phyloP scores from a whole-genome alignment of 2,888 invertebrate genomes.

The Platynereis dumerilii region DNA sequence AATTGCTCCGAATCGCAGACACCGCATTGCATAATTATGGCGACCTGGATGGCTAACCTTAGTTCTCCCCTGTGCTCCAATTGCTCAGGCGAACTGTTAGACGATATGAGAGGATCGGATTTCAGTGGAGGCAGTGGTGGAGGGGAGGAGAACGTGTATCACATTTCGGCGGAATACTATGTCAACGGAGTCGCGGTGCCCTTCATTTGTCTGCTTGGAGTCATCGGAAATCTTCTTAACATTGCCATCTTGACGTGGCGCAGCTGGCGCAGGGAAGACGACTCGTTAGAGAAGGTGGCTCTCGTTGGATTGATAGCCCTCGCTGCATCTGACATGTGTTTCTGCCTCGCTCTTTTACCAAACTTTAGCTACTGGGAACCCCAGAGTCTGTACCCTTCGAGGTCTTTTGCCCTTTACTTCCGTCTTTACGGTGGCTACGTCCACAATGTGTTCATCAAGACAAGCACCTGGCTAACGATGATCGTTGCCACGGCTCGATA shows the following conservation, averaged over 20 bases:
- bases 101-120: too few relatives aligned
- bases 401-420: slow-evolving; percentile 46
- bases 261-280: slow-evolving; percentile 48
- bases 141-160: background rate
- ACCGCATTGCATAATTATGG: too few relatives aligned
- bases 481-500: slow-evolving; percentile 59
- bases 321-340: slow-evolving; percentile 58
- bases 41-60: too few relatives aligned
- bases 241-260: slow-evolving; percentile 52
- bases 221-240: slow-evolving; percentile 55
- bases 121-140: too few relatives aligned
- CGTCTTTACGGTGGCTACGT: slow-evolving; percentile 47
- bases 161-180: slow-evolving; percentile 21
- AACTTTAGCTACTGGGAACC: slow-evolving; percentile 40
- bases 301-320: slow-evolving; percentile 57
- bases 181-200: slow-evolving; percentile 52
- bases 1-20: too few relatives aligned
- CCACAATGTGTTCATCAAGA: slow-evolving; percentile 59
- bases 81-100: too few relatives aligned
- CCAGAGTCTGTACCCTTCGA: slow-evolving; percentile 19
- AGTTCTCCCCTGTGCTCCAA: too few relatives aligned
- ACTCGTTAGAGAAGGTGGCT: slow-evolving; percentile 58
- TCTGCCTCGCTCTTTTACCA: slow-evolving; percentile 55
- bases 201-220: slow-evolving; percentile 50
- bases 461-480: slow-evolving; percentile 60